Conservation (phyloP, 1,140 invertebrate species). For the Pogonomyrmex barbatus region DNA sequence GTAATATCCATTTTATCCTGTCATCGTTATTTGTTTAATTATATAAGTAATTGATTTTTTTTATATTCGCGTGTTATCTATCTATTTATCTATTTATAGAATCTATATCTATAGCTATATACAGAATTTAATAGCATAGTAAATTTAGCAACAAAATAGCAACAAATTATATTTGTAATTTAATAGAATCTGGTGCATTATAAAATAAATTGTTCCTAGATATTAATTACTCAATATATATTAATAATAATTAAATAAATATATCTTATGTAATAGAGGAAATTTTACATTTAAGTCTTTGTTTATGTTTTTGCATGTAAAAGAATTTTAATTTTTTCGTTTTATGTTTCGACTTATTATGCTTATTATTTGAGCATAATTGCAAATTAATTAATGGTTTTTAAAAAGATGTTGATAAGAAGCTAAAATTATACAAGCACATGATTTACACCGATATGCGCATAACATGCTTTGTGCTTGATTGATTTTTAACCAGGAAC, state of each 20-base stretch:
- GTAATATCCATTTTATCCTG: background rate
- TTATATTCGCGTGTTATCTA: background rate
- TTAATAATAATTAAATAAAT: background rate
- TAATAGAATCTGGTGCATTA: background rate
- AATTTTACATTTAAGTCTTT: background rate
- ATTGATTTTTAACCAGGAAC: conserved; percentile 69
- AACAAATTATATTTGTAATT: background rate
- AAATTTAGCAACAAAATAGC: background rate
- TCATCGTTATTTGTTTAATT: background rate
- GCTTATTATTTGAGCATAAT: conserved; percentile 1
- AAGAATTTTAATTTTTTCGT: background rate
- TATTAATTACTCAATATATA: background rate
- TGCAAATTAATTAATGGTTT: conserved; percentile 40
- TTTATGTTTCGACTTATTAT: background rate
- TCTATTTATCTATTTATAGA: too few species aligned
- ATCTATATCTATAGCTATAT: background rate
- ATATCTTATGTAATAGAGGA: background rate
- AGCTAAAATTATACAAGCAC: conserved; percentile 24
- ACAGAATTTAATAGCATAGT: background rate
- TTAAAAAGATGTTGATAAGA: conserved; percentile 26
- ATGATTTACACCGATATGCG: conserved; percentile 32
- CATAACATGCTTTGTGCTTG: conserved; percentile 25
- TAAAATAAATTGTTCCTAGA: background rate
- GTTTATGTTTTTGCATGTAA: background rate
- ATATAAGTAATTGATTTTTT: conserved; percentile 9